Percentiles rank a stretch among this genome's conserved stretches.
These are phyloP conservation scores for Orchesella cincta DNA, from an alignment of 1,140 invertebrate species.

Conservation along the genomic window DNA sequence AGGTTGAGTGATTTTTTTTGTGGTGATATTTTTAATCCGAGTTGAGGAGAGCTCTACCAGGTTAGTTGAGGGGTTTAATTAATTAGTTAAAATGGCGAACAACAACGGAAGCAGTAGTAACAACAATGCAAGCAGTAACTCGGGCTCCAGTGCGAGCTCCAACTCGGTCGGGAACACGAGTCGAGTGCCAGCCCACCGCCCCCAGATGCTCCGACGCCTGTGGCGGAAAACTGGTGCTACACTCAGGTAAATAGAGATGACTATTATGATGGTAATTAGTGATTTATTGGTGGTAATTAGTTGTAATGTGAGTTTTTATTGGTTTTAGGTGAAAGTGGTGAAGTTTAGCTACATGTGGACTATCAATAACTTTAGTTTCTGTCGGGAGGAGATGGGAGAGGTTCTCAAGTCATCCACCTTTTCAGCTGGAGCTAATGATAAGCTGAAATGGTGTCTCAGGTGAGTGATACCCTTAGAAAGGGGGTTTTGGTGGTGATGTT, in stretches of 20 bases:
- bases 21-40: too few relatives aligned
- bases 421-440: constrained; percentile 97
- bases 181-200: constrained; percentile 65
- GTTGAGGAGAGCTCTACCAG: too few relatives aligned
- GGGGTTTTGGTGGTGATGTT: not conserved
- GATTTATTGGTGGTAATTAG: not conserved
- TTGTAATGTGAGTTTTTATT: constrained; percentile 47
- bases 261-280: constrained; percentile 15
- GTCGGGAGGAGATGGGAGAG: constrained; percentile 99
- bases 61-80: too few relatives aligned
- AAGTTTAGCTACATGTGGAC: constrained; percentile 99
- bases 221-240: constrained; percentile 95
- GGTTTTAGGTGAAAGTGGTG: constrained; percentile 93
- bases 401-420: constrained; percentile 99
- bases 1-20: too few relatives aligned
- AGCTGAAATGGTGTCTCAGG: constrained; percentile 89
- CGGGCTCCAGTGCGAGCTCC: constrained; percentile 1
- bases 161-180: constrained; percentile 18
- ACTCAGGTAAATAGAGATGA: constrained; percentile 74
- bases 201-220: constrained; percentile 87
- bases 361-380: constrained; percentile 99
- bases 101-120: constrained; percentile 1
- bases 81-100: constrained; percentile 13
- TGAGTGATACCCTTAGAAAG: constrained; percentile 26
- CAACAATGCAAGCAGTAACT: constrained; percentile 22